Evolutionary conservation across 2,888 invertebrate genomes (phyloP).

Genomic region (Linnaemya vulpina): DNA sequence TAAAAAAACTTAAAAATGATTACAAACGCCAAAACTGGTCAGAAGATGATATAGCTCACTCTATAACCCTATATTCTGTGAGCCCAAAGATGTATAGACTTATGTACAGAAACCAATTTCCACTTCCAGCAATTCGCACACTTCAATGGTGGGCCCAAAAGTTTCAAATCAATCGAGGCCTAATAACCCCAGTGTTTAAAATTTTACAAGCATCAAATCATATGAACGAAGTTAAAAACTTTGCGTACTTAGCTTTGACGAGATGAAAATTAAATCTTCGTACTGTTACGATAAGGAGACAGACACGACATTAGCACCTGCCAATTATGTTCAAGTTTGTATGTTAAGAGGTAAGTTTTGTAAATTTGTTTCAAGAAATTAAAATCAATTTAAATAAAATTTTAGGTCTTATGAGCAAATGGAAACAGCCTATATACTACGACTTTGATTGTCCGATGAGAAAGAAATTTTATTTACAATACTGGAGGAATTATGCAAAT

Average conservation of each 20-base stretch:
- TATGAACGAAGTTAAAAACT: slow-evolving; percentile 44
- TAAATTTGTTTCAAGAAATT: not conserved
- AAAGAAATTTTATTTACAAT: slow-evolving; percentile 14
- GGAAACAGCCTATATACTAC: slow-evolving; percentile 55
- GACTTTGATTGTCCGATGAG: slow-evolving; percentile 47
- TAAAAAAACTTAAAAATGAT: no score
- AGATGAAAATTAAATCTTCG: slow-evolving; percentile 37
- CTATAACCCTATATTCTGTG: no score
- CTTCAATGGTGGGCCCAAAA: slow-evolving; percentile 7
- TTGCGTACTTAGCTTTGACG: slow-evolving; percentile 53
- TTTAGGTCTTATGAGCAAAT: slow-evolving; percentile 49
- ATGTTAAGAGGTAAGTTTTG: slow-evolving; percentile 51
- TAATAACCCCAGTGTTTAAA: slow-evolving; percentile 57
- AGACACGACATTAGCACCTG: slow-evolving; percentile 54
- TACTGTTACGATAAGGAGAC: slow-evolving; percentile 57
- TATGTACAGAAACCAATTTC: no score
- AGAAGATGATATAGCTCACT: no score
- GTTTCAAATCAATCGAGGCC: not conserved
- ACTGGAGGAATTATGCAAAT: slow-evolving; percentile 19
- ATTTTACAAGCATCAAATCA: slow-evolving; percentile 51
- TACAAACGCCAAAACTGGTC: no score
- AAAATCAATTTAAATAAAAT: not conserved
- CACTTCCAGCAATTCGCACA: slow-evolving; percentile 23
- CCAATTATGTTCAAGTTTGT: slow-evolving; percentile 57
- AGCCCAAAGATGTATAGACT: no score